phyloP scores from a whole-genome alignment of 2,113 vertebrate genomes.

The Microtus oregoni region DNA sequence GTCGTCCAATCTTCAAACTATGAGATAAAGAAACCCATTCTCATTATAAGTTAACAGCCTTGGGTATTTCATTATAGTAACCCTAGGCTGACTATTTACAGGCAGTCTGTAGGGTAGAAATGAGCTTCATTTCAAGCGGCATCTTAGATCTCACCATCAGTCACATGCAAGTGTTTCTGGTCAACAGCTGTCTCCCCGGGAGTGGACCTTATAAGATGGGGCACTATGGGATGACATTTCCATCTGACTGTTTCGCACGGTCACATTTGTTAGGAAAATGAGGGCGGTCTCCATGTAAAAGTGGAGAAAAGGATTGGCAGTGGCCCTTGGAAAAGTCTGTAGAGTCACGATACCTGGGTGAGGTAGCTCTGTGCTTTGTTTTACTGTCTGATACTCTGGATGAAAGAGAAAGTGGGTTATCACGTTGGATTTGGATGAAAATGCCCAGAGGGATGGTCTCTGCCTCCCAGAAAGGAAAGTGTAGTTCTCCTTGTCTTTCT shows the following conservation, averaged over 20 bases:
- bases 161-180: constrained; percentile 12
- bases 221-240: not conserved
- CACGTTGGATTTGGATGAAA: constrained; percentile 42
- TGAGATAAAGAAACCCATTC: not conserved
- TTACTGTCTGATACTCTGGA: constrained; percentile 29
- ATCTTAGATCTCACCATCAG: not conserved
- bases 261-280: constrained; percentile 47
- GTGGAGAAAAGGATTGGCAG: constrained; percentile 14
- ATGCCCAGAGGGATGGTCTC: constrained; percentile 19
- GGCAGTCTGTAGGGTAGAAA: not conserved
- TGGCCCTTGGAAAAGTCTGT: not conserved
- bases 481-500: constrained; percentile 46
- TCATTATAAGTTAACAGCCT: not conserved
- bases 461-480: not conserved
- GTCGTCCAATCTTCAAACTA: not conserved
- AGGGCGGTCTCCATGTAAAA: constrained; percentile 19
- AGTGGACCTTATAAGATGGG: constrained; percentile 1
- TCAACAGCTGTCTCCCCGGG: not conserved
- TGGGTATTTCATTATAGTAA: not conserved
- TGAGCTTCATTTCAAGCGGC: constrained; percentile 40
- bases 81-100: not conserved
- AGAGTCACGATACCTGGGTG: not conserved
- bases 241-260: not conserved
- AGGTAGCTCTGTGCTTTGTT: not conserved
- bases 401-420: constrained; percentile 58